A percentile compares a stretch with the other conserved stretches of the same genome.
Evolutionary conservation across 1,140 invertebrate genomes (phyloP).

Genomic region (Lethocerus indicus): DNA sequence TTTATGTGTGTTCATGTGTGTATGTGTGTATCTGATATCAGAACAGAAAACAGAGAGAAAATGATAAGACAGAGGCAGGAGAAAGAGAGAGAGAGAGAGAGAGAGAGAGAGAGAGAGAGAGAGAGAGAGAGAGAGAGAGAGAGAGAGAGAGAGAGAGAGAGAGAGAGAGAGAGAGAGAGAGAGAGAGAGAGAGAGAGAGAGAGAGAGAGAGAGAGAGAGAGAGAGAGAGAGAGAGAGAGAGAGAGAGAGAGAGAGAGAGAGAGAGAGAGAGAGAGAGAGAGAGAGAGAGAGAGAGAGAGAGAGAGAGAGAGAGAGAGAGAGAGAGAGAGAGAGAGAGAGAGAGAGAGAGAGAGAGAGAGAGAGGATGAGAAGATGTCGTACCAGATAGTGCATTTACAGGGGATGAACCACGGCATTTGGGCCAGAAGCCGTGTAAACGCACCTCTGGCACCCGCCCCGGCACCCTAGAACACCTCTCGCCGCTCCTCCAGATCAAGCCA

Average conservation of each 20-base stretch:
- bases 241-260: conserved; percentile 4
- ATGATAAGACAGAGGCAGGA: too few species aligned
- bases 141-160: too few species aligned
- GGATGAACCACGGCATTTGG: too few species aligned
- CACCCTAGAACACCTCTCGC: too few species aligned
- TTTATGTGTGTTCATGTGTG: too few species aligned
- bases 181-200: conserved; percentile 1
- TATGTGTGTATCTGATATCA: too few species aligned
- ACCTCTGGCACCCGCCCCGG: conserved; percentile 11
- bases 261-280: conserved; percentile 4
- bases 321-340: conserved; percentile 4
- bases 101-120: too few species aligned
- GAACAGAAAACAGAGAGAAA: too few species aligned
- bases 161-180: too few species aligned
- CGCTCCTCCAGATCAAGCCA: too few species aligned
- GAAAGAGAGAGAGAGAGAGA: too few species aligned
- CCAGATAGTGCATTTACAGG: conserved; percentile 14
- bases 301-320: conserved; percentile 4
- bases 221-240: conserved; percentile 4
- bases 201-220: conserved; percentile 1
- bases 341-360: conserved; percentile 2
- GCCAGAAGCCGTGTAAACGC: conserved; percentile 12
- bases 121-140: too few species aligned
- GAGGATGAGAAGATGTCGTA: conserved; percentile 13
- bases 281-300: conserved; percentile 4